These are phyloP conservation scores for Nezara viridula DNA, from an alignment of 2,888 invertebrate genomes.

Conservation along the genomic window DNA sequence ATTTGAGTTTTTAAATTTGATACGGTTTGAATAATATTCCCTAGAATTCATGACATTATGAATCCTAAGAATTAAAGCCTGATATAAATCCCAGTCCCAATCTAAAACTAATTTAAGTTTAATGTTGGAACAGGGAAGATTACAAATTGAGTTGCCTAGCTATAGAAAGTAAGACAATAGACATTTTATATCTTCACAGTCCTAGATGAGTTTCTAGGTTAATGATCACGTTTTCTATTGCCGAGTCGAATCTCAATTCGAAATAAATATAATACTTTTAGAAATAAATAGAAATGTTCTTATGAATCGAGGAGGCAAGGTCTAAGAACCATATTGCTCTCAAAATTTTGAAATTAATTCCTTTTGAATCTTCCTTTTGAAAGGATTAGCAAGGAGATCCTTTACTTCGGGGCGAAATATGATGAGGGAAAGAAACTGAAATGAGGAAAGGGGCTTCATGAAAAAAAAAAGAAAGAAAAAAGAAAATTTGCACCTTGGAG, in stretches of 20 bases:
- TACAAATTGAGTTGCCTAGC: neutral
- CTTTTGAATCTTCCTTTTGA: neutral
- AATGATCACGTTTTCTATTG: neutral
- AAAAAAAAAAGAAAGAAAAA: neutral
- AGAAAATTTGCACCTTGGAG: neutral
- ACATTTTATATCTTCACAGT: neutral
- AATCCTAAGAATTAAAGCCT: too few relatives aligned
- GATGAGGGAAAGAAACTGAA: constrained; percentile 27
- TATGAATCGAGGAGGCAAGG: neutral
- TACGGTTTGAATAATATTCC: too few relatives aligned
- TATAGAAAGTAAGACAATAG: neutral
- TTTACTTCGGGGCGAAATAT: neutral
- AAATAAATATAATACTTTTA: neutral
- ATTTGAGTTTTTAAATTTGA: too few relatives aligned
- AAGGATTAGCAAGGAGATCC: constrained; percentile 3
- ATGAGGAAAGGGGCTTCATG: neutral
- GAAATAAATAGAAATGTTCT: too few relatives aligned
- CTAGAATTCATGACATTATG: too few relatives aligned
- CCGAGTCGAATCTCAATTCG: neutral
- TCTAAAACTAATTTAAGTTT: neutral
- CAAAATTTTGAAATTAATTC: constrained; percentile 12
- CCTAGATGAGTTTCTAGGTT: neutral
- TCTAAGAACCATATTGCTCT: neutral
- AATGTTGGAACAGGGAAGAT: neutral
- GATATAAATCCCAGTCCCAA: neutral